phyloP scores from a whole-genome alignment of 2,797 vertebrate genomes.

The Champsocephalus gunnari region DNA sequence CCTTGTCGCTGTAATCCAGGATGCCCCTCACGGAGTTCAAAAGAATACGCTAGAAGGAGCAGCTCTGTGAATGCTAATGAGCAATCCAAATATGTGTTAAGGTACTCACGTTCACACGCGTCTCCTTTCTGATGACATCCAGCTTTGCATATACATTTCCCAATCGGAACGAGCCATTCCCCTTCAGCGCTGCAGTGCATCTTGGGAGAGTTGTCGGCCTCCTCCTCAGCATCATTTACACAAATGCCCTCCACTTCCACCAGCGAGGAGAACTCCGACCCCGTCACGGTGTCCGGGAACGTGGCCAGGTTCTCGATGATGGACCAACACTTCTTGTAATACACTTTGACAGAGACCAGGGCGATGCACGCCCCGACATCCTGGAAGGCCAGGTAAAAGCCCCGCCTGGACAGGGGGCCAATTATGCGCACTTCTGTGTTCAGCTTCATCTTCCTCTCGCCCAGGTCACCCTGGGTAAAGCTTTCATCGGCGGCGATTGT shows the following conservation, averaged over 20 bases:
- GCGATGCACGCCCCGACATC: slow-evolving; percentile 98
- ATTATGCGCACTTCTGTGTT: slow-evolving; percentile 99
- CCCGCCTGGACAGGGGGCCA: slow-evolving; percentile 94
- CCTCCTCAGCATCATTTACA: slow-evolving; percentile 95
- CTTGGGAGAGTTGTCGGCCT: slow-evolving; percentile 97
- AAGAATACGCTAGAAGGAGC: slow-evolving; percentile 19
- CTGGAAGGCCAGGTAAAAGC: slow-evolving; percentile 99
- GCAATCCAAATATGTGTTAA: not conserved
- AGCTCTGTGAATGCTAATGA: slow-evolving; percentile 16
- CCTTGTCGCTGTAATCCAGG: slow-evolving; percentile 18
- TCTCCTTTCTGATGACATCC: slow-evolving; percentile 99
- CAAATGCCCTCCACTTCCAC: slow-evolving; percentile 97
- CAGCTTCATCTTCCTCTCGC: slow-evolving; percentile 99
- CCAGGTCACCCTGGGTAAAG: slow-evolving; percentile 99
- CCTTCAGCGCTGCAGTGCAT: slow-evolving; percentile 99
- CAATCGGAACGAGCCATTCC: slow-evolving; percentile 99
- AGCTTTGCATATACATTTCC: slow-evolving; percentile 99
- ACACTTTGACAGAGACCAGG: slow-evolving; percentile 98
- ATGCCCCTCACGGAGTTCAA: slow-evolving; percentile 5
- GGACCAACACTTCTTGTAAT: slow-evolving; percentile 99
- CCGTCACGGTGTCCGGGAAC: slow-evolving; percentile 98
- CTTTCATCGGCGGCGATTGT: slow-evolving; percentile 99
- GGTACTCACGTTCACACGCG: slow-evolving; percentile 95
- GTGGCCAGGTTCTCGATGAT: slow-evolving; percentile 99
- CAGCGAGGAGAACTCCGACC: slow-evolving; percentile 98